Evolutionary conservation across 2,888 invertebrate genomes (phyloP).

Genomic region (Stenurella melanura): DNA sequence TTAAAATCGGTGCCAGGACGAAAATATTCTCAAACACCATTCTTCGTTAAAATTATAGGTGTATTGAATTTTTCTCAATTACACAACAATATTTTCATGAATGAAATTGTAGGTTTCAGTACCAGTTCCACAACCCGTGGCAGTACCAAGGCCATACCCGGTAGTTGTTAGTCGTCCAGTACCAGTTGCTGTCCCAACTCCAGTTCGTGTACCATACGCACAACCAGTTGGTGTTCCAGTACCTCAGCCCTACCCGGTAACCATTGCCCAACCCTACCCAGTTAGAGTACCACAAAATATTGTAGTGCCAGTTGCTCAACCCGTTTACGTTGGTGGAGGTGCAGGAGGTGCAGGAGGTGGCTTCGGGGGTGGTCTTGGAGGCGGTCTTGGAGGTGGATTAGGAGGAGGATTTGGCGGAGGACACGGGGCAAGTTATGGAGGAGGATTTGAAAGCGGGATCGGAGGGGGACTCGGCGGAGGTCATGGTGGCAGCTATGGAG

Average conservation of each 20-base stretch:
- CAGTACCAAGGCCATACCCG: conserved; percentile 61
- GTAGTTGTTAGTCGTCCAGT: conserved; percentile 64
- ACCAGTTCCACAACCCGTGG: conserved; percentile 61
- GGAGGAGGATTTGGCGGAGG: conserved; percentile 34
- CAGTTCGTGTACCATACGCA: conserved; percentile 73
- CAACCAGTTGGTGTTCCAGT: conserved; percentile 73
- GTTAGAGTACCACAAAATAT: conserved; percentile 66
- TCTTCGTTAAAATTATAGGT: too few species aligned
- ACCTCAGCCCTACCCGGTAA: conserved; percentile 76
- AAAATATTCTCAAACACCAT: too few species aligned
- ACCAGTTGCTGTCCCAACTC: conserved; percentile 70
- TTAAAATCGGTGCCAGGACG: too few species aligned
- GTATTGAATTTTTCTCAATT: too few species aligned
- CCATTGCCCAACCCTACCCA: conserved; percentile 75
- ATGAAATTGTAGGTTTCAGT: conserved; percentile 57
- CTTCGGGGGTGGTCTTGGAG: conserved; percentile 48
- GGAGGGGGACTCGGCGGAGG: conserved; percentile 30
- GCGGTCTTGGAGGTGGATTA: conserved; percentile 44
- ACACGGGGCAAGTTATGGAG: conserved; percentile 28
- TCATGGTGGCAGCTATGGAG: conserved; percentile 28
- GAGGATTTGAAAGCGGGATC: conserved; percentile 41
- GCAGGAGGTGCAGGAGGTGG: conserved; percentile 58
- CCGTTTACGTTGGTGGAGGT: conserved; percentile 60
- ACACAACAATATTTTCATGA: too few species aligned
- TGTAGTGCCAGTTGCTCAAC: conserved; percentile 62